Conservation (phyloP, 2,797 vertebrate species). For the Liasis olivaceus region DNA sequence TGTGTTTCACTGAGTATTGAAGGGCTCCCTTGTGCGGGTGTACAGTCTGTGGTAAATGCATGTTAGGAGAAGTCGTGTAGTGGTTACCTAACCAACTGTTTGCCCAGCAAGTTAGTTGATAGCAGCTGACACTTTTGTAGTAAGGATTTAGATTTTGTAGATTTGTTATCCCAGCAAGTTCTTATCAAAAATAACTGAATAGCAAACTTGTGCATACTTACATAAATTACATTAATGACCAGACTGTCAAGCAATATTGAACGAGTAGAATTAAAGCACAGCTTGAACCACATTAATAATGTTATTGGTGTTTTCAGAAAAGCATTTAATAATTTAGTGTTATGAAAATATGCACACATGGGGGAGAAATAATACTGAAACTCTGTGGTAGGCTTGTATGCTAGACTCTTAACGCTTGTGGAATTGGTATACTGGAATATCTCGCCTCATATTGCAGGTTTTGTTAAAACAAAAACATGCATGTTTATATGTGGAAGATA, state of each 20-base stretch:
- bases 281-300: neutral
- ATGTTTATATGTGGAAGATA: neutral
- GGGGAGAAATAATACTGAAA: neutral
- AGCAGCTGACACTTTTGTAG: neutral
- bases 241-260: neutral
- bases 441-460: neutral
- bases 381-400: fast-evolving
- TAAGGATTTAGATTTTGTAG: neutral
- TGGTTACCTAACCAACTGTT: neutral
- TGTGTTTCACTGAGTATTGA: neutral
- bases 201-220: neutral
- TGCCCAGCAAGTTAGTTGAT: neutral
- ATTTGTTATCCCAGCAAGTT: neutral
- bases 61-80: neutral
- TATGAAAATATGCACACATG: neutral
- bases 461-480: neutral
- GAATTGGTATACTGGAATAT: neutral
- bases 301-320: neutral
- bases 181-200: neutral
- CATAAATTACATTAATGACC: neutral
- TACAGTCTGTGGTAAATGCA: neutral
- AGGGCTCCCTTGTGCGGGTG: neutral
- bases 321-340: neutral
- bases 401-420: fast-evolving
- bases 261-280: neutral